Base-by-base conservation (phyloP, 2,888 invertebrate species). In the Sabatieria punctata region DNA sequence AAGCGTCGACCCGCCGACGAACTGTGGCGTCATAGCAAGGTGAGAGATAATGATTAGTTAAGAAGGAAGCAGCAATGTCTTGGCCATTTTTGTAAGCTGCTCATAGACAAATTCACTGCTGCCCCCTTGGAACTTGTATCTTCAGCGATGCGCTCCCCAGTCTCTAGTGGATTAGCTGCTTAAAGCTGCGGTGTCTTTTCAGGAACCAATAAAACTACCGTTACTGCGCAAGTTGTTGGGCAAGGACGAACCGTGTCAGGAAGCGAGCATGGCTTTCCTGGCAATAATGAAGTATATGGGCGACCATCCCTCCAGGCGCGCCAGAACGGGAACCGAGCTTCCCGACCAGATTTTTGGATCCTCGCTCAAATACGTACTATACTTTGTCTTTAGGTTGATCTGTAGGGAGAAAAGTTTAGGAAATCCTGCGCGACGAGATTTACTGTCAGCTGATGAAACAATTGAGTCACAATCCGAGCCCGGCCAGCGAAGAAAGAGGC, bases 381-480 rank as follows among this genome's bases (percentile, higher is more conserved):
- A n/a, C n/a, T n/a, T n/a, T n/a, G n/a, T n/a, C n/a, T n/a, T n/a
- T n/a, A n/a, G n/a, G n/a, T n/a, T n/a, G n/a, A n/a, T n/a, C n/a
- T 54, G 62, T 61, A 18, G 58, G n/a, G 11, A 33, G n/a, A 33
- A 33, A 11, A 33, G n/a, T 38, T 6, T 38, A 77, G 76, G 95
- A 99, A 72, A 88, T 93, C 53, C 72, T 99, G 40, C 75, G 93
- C 22, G 97, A 99, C 65, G 97, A 99, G 71, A 83, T 93, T 52
- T 99, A 91, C 67, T 99, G 97, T 66, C 97, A 99, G 73, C 69
- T 93, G 47, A 93, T 97, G 84, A 93, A 91, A 68, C 97, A 99
- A 65, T 72, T 99, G 53, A 97, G 97, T 0, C 89, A 91, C 59
- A 99, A 99, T 69, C 77, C 86, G 47, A 93, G 89, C 65, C 67